A percentile compares a stretch with the other conserved stretches of the same genome.
These are phyloP conservation scores for Petromus typicus DNA, from an alignment of 2,113 vertebrate species.

Conservation along the genomic window DNA sequence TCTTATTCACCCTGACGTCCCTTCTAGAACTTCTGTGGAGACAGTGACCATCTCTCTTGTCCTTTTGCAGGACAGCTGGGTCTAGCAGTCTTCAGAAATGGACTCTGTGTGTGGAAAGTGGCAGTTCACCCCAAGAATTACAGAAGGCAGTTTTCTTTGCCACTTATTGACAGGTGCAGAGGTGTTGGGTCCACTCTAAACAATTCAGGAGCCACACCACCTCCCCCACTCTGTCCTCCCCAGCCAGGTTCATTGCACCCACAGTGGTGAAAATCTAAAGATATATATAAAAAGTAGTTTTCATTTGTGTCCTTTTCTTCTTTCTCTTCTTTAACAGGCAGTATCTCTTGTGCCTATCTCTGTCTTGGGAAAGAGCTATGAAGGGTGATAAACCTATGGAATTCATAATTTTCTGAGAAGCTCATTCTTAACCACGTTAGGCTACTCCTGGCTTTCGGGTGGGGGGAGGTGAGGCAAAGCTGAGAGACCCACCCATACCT, in stretches of 20 bases:
- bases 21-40: not conserved
- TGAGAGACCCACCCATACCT: not conserved
- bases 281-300: not conserved
- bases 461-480: not conserved
- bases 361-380: conserved; percentile 16
- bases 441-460: not conserved
- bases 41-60: not conserved
- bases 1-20: rapidly evolving
- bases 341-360: not conserved
- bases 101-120: not conserved
- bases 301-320: not conserved
- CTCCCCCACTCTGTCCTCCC: not conserved
- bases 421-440: not conserved
- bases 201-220: too few species aligned
- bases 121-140: not conserved
- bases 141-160: not conserved
- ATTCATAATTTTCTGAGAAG: not conserved
- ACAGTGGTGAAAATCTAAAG: not conserved
- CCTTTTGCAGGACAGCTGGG: not conserved
- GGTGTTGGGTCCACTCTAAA: not conserved
- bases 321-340: conserved; percentile 4
- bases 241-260: not conserved
- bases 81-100: not conserved
- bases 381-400: not conserved
- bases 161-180: not conserved